Conservation (phyloP, 2,113 vertebrate species). For the Melanocharis versteri region DNA sequence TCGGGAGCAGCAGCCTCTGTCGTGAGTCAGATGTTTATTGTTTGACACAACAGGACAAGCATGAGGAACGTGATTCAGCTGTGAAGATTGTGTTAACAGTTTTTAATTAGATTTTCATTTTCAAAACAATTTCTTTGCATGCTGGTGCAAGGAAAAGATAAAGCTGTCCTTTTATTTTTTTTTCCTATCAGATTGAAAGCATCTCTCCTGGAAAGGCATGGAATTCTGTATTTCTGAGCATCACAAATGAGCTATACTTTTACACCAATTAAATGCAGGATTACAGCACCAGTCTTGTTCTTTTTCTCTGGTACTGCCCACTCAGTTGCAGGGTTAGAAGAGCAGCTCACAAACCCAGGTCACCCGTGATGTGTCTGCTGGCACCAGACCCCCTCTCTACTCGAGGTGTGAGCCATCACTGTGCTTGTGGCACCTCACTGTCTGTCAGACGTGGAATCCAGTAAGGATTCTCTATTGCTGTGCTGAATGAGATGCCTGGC, state of each 20-base stretch:
- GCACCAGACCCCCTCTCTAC: not conserved
- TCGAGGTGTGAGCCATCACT: not conserved
- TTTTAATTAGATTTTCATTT: constrained; percentile 30
- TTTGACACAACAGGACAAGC: not conserved
- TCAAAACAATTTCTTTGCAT: not conserved
- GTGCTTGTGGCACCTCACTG: not conserved
- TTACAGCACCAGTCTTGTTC: not conserved
- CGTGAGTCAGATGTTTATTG: not conserved
- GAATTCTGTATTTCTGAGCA: not conserved
- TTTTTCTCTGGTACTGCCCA: not conserved
- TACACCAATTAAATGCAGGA: not conserved
- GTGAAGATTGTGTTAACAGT: not conserved
- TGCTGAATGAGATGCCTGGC: not conserved
- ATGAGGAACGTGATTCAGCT: not conserved
- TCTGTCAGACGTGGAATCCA: not conserved
- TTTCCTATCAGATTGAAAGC: not conserved
- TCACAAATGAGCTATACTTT: not conserved
- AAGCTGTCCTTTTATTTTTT: not conserved
- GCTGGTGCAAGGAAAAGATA: not conserved
- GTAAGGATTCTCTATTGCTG: not conserved
- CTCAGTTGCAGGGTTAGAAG: not conserved
- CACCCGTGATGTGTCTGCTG: fast-evolving
- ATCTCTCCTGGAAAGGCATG: not conserved
- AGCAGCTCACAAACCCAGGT: not conserved
- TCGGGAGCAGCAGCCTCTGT: not conserved